Percentiles rank a stretch among this genome's conserved stretches.
These are phyloP conservation scores for Pelodiscus sinensis DNA, from an alignment of 2,113 vertebrate species.

Conservation along the genomic window DNA sequence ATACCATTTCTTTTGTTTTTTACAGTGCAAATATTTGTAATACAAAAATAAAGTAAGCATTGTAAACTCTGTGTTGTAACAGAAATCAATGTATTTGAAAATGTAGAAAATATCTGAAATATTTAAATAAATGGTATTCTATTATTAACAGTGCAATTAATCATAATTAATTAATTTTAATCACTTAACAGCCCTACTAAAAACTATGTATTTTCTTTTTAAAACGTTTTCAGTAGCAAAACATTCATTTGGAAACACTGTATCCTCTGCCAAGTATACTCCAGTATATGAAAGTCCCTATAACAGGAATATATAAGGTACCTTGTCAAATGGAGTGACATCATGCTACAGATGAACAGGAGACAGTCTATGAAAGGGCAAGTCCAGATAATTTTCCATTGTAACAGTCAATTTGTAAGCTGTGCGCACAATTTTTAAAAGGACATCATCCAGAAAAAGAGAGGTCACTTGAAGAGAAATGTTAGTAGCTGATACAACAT, in stretches of 20 bases:
- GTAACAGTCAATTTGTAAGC: not conserved
- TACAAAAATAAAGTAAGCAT: too few relatives aligned
- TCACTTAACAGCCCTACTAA: too few relatives aligned
- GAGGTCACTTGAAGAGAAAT: conserved; percentile 5
- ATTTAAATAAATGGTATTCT: too few relatives aligned
- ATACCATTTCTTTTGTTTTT: too few relatives aligned
- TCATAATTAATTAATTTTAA: too few relatives aligned
- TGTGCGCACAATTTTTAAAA: not conserved
- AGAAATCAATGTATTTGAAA: too few relatives aligned
- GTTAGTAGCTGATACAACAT: not conserved
- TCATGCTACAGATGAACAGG: not conserved
- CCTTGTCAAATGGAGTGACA: conserved; percentile 6
- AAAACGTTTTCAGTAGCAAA: not conserved
- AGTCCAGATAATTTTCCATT: not conserved
- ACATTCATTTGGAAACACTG: conserved; percentile 2
- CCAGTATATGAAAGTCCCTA: not conserved
- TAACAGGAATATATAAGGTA: not conserved
- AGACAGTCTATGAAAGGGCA: not conserved
- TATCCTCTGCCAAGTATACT: not conserved
- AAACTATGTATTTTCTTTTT: not conserved
- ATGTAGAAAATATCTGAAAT: too few relatives aligned
- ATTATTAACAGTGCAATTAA: too few relatives aligned
- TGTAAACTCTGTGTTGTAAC: too few relatives aligned
- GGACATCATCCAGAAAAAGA: not conserved
- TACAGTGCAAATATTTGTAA: too few relatives aligned